Base-by-base conservation (phyloP, 2,888 invertebrate species). In the Zhuqinia jingwanae region DNA sequence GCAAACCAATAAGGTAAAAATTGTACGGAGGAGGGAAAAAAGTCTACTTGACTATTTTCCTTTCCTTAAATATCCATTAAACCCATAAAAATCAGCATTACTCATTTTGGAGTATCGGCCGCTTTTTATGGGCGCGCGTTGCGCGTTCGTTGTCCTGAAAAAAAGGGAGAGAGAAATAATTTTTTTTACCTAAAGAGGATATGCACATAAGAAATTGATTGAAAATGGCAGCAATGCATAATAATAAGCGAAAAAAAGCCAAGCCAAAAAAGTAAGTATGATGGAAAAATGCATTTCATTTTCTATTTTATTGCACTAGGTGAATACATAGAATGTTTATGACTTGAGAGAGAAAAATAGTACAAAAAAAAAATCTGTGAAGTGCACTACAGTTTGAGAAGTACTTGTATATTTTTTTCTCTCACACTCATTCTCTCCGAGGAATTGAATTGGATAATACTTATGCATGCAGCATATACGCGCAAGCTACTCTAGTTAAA, bases 61-160 rank as follows among this genome's bases (percentile, higher is more conserved):
- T 56, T 36, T 56, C 20, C 27, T n/a, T 75, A 75, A 85, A 78
- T 70, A 78, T 85, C 56, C 85, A 85, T 85, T 77, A 85, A 70
- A 78, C 25, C 47, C 85, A 78, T 85, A 78, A 85, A 84, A 85
- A 47, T 42, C 0, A 22, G 36, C 85, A 78, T 85, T 58, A 77
- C 25, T 78, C 85, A 78, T 68, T 78, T 27, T 50, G 68, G 56
- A 56, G 45, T 45, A 56, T 36, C 15, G 75, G 56, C 22, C 30
- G 27, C 8, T 8, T 53, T 75, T 47, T 15, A 36, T 42, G 30
- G 20, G 56, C 36, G 70, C 47, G 70, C 70, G 47, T 17, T 30
- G 56, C 36, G 70, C 47, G 70, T 47, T 25, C 13, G 20, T 8
- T 68, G 11, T 15, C 65, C 25, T 75, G 8, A 10, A 65, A 11